Conservation (phyloP, 2,797 vertebrate genomes). For the Peromyscus attwateri region DNA sequence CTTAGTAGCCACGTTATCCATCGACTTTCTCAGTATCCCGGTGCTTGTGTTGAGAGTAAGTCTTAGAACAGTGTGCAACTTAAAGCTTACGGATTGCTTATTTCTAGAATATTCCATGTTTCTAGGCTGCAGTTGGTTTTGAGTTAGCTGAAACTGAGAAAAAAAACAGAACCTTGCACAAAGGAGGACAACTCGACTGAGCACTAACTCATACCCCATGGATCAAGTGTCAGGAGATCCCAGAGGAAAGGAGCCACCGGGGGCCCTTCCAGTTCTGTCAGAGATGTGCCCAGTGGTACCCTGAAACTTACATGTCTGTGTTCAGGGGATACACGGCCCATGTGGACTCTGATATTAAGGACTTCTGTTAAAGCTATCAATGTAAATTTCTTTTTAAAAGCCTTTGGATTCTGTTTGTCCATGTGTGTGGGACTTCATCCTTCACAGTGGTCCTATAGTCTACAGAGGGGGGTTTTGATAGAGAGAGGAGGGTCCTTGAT, state of each 20-base stretch:
- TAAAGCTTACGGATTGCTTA: neutral
- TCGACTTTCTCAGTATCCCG: no score
- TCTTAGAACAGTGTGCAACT: neutral
- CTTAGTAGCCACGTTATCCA: neutral
- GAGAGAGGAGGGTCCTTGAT: neutral
- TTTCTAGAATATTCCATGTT: neutral
- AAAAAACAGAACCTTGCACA: neutral
- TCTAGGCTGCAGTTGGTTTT: neutral
- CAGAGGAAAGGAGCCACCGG: no score
- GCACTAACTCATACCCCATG: fast-evolving
- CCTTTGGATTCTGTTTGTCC: neutral
- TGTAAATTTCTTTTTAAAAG: neutral
- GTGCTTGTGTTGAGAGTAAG: neutral
- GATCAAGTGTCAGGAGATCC: no score
- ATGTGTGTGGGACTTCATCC: fast-evolving
- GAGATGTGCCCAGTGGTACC: neutral
- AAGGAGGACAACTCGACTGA: fast-evolving
- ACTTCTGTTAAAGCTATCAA: neutral
- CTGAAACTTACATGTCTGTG: neutral
- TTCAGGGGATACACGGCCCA: neutral
- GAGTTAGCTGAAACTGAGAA: neutral
- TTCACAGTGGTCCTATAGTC: neutral
- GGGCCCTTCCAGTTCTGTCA: neutral
- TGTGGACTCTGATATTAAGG: neutral
- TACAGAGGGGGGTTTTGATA: neutral